These are phyloP conservation scores for Puffinus mauretanicus DNA, from an alignment of 2,113 vertebrate genomes.

Conservation along the genomic window DNA sequence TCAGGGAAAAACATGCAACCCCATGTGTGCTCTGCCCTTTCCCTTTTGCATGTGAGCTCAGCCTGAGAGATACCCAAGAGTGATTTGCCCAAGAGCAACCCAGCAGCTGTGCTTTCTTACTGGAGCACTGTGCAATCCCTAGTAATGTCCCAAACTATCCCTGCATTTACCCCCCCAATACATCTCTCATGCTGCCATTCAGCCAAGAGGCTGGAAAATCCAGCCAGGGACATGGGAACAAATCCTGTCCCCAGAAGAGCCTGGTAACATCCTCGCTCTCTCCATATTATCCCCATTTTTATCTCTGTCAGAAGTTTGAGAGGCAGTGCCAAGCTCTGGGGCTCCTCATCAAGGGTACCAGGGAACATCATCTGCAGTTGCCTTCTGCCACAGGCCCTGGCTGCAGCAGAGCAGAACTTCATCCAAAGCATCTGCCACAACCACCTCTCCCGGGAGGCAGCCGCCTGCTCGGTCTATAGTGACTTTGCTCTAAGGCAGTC, in stretches of 20 bases:
- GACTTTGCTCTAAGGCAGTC: background rate
- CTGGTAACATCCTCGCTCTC: too few relatives aligned
- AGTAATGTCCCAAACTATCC: background rate
- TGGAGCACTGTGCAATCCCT: background rate
- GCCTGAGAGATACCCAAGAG: background rate
- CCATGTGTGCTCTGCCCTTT: background rate
- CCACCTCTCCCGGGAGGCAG: background rate
- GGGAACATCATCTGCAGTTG: background rate
- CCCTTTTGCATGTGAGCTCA: background rate
- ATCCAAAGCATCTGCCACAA: background rate
- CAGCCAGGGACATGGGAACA: background rate
- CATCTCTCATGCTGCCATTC: background rate
- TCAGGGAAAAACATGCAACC: rapidly evolving
- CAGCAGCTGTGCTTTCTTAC: background rate
- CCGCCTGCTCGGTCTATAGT: background rate
- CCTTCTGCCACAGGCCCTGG: background rate
- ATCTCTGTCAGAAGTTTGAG: rapidly evolving
- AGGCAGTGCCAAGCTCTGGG: background rate
- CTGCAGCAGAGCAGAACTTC: background rate
- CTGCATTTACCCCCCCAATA: background rate
- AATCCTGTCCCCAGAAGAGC: background rate
- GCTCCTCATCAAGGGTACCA: background rate
- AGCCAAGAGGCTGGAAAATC: background rate
- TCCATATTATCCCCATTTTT: background rate
- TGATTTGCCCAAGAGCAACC: background rate